These are phyloP conservation scores for Merodon equestris DNA, from an alignment of 2,888 invertebrate species.

Conservation along the genomic window DNA sequence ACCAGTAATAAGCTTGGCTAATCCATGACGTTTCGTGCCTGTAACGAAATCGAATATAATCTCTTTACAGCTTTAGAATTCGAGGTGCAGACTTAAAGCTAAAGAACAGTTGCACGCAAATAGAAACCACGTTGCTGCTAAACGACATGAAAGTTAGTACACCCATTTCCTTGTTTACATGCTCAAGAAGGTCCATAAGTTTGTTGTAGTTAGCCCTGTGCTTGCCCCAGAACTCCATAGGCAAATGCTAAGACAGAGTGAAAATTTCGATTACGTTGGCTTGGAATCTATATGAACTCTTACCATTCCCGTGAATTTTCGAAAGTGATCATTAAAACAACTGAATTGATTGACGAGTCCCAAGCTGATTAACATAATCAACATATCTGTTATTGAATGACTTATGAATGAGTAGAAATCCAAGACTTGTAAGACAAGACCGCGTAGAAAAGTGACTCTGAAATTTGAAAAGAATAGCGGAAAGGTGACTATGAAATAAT, in stretches of 20 bases:
- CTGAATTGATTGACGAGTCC: slow-evolving; percentile 82
- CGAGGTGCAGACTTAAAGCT: slow-evolving; percentile 81
- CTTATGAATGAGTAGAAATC: slow-evolving; percentile 80
- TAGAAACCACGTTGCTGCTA: slow-evolving; percentile 84
- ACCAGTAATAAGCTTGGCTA: slow-evolving; percentile 79
- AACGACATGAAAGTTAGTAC: slow-evolving; percentile 83
- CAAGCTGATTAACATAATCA: slow-evolving; percentile 83
- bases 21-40: slow-evolving; percentile 76
- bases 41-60: slow-evolving; percentile 1
- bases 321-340: slow-evolving; percentile 79
- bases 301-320: slow-evolving; percentile 58
- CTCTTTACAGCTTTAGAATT: too few species aligned
- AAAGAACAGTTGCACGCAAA: slow-evolving; percentile 84
- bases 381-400: slow-evolving; percentile 85
- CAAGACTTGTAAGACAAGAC: slow-evolving; percentile 77
- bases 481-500: slow-evolving; percentile 77
- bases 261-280: too few species aligned
- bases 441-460: slow-evolving; percentile 80
- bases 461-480: slow-evolving; percentile 81
- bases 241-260: slow-evolving; percentile 77
- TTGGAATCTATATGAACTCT: not conserved
- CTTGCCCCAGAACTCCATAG: slow-evolving; percentile 83
- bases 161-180: slow-evolving; percentile 81
- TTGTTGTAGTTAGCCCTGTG: slow-evolving; percentile 82
- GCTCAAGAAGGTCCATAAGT: slow-evolving; percentile 79